A percentile compares a stretch with the other conserved stretches of the same genome.
These are phyloP conservation scores for Scophthalmus maximus DNA, from an alignment of 2,113 vertebrate species.

Conservation along the genomic window DNA sequence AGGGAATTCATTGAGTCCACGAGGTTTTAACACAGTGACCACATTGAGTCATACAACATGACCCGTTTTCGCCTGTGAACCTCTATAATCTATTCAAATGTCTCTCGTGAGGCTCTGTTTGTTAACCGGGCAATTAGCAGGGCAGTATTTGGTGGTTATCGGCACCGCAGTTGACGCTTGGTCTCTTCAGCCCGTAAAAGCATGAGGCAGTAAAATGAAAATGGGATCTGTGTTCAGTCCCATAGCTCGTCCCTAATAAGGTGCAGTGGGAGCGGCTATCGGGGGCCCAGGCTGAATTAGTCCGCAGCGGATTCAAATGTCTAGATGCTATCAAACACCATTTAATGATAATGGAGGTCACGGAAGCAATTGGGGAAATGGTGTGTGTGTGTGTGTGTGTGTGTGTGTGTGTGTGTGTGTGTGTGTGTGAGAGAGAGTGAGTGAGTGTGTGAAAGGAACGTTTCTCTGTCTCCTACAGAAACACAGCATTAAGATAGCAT, in stretches of 20 bases:
- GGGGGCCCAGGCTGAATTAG: slow-evolving; percentile 62
- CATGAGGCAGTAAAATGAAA: slow-evolving; percentile 77
- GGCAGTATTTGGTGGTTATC: slow-evolving; percentile 69
- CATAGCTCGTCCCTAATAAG: slow-evolving; percentile 75
- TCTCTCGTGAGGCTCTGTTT: slow-evolving; percentile 67
- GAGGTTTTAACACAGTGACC: slow-evolving; percentile 1
- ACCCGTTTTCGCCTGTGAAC: slow-evolving; percentile 45
- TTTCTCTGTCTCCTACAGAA: slow-evolving; percentile 60
- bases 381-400: slow-evolving; percentile 26
- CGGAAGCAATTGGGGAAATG: slow-evolving; percentile 64
- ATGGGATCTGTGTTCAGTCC: slow-evolving; percentile 61
- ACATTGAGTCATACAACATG: slow-evolving; percentile 19
- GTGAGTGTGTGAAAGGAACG: slow-evolving; percentile 55
- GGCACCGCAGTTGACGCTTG: slow-evolving; percentile 61
- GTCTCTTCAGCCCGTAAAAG: slow-evolving; percentile 62
- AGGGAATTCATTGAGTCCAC: slow-evolving; percentile 1
- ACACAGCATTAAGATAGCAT: slow-evolving; percentile 68
- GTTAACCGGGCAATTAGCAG: slow-evolving; percentile 73
- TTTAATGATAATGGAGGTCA: slow-evolving; percentile 77
- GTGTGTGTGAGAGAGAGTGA: slow-evolving; percentile 49
- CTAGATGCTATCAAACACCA: slow-evolving; percentile 71
- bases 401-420: slow-evolving; percentile 27
- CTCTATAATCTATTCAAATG: slow-evolving; percentile 73
- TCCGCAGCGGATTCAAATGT: slow-evolving; percentile 73
- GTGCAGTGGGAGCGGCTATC: slow-evolving; percentile 67